phyloP scores from a whole-genome alignment of 2,797 vertebrate genomes.

The Phylloscopus collybita region DNA sequence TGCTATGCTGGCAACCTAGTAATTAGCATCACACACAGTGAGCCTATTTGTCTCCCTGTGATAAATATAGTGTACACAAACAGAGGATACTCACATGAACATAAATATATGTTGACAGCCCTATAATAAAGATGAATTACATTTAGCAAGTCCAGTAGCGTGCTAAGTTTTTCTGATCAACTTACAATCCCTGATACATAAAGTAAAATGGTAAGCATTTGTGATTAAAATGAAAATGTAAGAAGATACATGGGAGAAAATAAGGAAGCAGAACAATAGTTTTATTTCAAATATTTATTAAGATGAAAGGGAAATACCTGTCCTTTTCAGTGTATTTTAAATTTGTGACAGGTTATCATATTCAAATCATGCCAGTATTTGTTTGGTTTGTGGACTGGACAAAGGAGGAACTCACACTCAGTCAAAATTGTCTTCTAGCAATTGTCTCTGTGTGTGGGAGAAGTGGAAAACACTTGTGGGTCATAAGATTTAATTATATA shows the following conservation, averaged over 20 bases:
- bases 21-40: conserved; percentile 16
- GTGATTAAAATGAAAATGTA: not conserved
- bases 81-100: not conserved
- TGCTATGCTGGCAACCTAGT: not conserved
- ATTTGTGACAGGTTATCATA: not conserved
- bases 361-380: not conserved
- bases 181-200: not conserved
- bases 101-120: not conserved
- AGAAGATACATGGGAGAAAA: not conserved
- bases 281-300: not conserved
- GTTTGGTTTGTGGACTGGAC: not conserved
- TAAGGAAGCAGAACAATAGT: not conserved
- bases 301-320: not conserved
- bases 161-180: not conserved
- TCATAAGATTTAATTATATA: not conserved
- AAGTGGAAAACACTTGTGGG: not conserved
- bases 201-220: not conserved
- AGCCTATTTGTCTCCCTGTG: not conserved
- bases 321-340: not conserved
- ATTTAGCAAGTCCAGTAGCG: not conserved
- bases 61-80: conserved; percentile 30
- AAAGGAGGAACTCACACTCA: not conserved
- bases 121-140: conserved; percentile 10
- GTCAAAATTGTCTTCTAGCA: not conserved
- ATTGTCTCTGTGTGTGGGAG: not conserved